These are phyloP conservation scores for Diphyllodes magnificus DNA, from an alignment of 2,113 vertebrate genomes.

Conservation along the genomic window DNA sequence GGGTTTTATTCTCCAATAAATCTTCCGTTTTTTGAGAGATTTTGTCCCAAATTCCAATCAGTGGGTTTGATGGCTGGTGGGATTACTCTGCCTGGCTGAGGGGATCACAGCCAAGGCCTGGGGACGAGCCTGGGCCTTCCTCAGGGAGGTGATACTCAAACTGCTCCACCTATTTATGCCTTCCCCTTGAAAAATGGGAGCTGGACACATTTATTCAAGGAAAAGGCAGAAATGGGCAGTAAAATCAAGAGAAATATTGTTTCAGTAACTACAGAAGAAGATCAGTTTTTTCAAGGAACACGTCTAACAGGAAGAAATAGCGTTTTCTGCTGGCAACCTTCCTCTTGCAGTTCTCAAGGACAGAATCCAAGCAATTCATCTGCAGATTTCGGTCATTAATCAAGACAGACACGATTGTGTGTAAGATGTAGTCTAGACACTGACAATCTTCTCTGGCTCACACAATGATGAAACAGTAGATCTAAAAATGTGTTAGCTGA, in stretches of 20 bases:
- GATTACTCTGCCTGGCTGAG: slow-evolving; percentile 32
- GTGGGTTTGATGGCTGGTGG: slow-evolving; percentile 4
- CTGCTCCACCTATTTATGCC: background rate
- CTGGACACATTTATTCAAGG: slow-evolving; percentile 27
- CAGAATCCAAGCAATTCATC: background rate
- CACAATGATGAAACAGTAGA: background rate
- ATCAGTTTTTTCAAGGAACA: background rate
- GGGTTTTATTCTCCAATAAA: slow-evolving; percentile 41
- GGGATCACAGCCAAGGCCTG: background rate
- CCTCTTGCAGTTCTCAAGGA: slow-evolving; percentile 36
- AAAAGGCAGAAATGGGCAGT: slow-evolving; percentile 31
- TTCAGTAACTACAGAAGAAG: slow-evolving; percentile 5
- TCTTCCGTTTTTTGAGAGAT: background rate
- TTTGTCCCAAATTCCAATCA: background rate
- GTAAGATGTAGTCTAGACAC: background rate
- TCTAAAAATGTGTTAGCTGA: background rate
- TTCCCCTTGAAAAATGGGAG: slow-evolving; percentile 32
- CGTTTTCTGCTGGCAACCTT: background rate
- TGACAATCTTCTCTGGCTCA: slow-evolving; percentile 5
- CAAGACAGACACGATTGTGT: background rate
- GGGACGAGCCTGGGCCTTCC: slow-evolving; percentile 6
- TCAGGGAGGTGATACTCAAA: background rate
- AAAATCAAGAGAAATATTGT: slow-evolving; percentile 61
- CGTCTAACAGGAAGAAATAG: slow-evolving; percentile 21
- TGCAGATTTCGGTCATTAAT: slow-evolving; percentile 15